phyloP scores from a whole-genome alignment of 2,797 vertebrate species.

The Sparidentex hasta region DNA sequence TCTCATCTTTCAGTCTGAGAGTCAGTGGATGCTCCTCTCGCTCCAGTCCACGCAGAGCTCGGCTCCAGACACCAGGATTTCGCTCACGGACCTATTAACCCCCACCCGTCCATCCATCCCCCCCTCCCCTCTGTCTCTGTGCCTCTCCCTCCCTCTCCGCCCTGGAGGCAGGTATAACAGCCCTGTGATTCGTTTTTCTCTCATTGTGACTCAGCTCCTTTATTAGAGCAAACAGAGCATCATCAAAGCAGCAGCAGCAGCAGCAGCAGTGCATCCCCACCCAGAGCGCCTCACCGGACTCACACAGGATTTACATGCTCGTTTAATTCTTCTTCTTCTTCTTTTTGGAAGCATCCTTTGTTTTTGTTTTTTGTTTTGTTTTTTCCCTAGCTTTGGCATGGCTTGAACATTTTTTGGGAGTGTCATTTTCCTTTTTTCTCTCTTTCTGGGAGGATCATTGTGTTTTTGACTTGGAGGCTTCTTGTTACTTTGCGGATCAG shows the following conservation, averaged over 20 bases:
- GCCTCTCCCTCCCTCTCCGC: constrained; percentile 50
- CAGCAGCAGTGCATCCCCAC: constrained; percentile 12
- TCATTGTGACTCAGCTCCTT: constrained; percentile 82
- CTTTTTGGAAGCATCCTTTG: constrained; percentile 5
- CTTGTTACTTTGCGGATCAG: constrained; percentile 7
- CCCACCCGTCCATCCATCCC: constrained; percentile 7
- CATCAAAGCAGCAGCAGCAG: constrained; percentile 48
- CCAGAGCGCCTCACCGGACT: constrained; percentile 21
- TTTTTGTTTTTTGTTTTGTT: neutral
- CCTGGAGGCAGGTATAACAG: constrained; percentile 85
- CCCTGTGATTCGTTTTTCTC: constrained; percentile 79
- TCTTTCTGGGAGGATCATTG: constrained; percentile 9
- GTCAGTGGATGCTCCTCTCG: neutral
- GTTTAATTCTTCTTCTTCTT: no score
- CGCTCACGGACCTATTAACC: constrained; percentile 37
- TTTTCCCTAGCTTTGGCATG: neutral
- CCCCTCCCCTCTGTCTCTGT: constrained; percentile 24
- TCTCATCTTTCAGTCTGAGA: neutral
- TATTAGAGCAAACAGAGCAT: constrained; percentile 64
- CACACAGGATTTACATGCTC: no score
- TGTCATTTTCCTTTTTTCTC: neutral
- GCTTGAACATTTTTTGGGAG: neutral
- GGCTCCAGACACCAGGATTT: constrained; percentile 68
- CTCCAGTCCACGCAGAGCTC: constrained; percentile 46
- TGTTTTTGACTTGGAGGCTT: constrained; percentile 14